phyloP scores from a whole-genome alignment of 2,113 vertebrate genomes.

The Elachura formosa region DNA sequence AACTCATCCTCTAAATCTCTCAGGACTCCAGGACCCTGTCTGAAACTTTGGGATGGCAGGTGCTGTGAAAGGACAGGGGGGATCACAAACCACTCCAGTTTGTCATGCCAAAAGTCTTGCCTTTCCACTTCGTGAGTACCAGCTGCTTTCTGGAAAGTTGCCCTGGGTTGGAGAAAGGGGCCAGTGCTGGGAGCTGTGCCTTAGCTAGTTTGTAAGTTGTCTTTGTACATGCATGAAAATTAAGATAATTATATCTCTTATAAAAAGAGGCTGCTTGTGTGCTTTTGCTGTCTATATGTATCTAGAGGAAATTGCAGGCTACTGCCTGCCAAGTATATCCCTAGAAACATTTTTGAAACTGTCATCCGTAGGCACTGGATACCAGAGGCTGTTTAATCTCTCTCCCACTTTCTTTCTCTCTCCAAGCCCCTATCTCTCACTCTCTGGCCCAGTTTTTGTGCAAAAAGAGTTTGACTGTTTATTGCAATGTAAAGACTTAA shows the following conservation, averaged over 20 bases:
- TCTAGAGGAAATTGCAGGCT: conserved; percentile 5
- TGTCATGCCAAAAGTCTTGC: not conserved
- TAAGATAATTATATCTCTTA: not conserved
- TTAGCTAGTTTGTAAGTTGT: not conserved
- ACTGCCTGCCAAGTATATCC: conserved; percentile 19
- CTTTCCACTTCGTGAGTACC: not conserved
- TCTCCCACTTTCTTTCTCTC: not conserved
- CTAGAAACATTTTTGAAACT: conserved; percentile 44
- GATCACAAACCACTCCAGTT: not conserved
- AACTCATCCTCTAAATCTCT: not conserved
- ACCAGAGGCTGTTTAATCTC: conserved; percentile 29
- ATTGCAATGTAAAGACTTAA: not conserved
- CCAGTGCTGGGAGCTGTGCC: not conserved
- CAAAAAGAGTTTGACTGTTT: not conserved
- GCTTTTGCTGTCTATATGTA: not conserved
- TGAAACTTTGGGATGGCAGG: not conserved
- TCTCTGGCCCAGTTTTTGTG: not conserved
- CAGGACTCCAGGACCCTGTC: not conserved
- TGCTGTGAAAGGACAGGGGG: not conserved
- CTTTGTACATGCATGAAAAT: not conserved
- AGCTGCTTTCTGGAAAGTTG: not conserved
- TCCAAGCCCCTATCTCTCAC: not conserved
- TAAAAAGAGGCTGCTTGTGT: not conserved
- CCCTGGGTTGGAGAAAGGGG: not conserved
- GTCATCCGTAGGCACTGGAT: not conserved